These are phyloP conservation scores for Bufotes viridis DNA, from an alignment of 2,797 vertebrate genomes.

Conservation along the genomic window DNA sequence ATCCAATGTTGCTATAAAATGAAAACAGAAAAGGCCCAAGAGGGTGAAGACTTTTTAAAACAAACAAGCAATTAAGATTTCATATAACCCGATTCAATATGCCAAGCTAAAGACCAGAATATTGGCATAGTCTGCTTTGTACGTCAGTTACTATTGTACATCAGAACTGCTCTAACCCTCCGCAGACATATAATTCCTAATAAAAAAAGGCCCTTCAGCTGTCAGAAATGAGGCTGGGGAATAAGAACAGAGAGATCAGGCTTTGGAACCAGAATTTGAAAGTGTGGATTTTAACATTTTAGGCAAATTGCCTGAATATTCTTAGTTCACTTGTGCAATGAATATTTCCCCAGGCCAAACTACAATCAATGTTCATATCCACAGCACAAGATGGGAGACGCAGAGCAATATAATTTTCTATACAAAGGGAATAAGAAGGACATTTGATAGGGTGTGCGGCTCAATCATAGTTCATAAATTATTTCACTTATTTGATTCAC, in stretches of 20 bases:
- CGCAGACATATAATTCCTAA: neutral
- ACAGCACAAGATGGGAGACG: neutral
- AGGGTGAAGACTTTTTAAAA: neutral
- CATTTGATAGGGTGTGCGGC: neutral
- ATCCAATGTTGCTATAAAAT: neutral
- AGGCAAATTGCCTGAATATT: slow-evolving; percentile 15
- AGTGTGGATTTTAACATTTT: slow-evolving; percentile 25
- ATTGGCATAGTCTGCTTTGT: neutral
- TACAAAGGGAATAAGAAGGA: slow-evolving; percentile 11
- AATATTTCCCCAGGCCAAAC: slow-evolving; percentile 20
- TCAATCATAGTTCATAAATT: neutral
- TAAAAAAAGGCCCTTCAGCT: slow-evolving; percentile 8
- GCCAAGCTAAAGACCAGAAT: neutral
- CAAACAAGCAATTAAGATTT: neutral
- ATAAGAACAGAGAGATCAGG: slow-evolving; percentile 6
- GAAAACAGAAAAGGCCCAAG: neutral
- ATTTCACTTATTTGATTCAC: neutral
- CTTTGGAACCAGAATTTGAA: slow-evolving; percentile 19
- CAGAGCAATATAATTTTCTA: neutral
- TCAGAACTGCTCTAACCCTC: neutral
- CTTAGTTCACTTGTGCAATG: slow-evolving; percentile 11
- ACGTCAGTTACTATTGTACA: neutral
- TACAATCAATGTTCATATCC: neutral
- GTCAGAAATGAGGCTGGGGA: slow-evolving; percentile 10
- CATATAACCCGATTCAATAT: neutral